Conservation (phyloP, 2,888 invertebrate genomes). For the Agrotis puta region DNA sequence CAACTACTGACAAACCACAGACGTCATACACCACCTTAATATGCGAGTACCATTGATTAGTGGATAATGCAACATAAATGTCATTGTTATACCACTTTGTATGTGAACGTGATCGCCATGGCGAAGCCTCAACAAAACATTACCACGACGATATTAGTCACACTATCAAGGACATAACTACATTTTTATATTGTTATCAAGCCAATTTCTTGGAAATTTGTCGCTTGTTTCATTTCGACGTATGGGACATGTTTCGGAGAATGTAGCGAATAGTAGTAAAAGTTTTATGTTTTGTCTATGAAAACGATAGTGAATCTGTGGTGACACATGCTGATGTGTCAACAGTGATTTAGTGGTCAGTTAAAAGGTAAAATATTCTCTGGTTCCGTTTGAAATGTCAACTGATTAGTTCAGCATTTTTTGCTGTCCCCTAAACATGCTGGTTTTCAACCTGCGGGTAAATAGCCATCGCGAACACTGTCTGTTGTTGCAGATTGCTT, state of each 20-base stretch:
- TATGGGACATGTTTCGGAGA: slow-evolving; percentile 21
- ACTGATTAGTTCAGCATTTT: not conserved
- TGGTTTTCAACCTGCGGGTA: not conserved
- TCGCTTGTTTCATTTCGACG: slow-evolving; percentile 9
- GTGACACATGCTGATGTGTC: not conserved
- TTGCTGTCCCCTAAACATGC: too few relatives aligned
- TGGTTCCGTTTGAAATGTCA: slow-evolving; percentile 2
- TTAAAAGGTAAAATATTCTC: not conserved
- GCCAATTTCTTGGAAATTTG: slow-evolving; percentile 52
- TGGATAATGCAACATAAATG: slow-evolving; percentile 71
- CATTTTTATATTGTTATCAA: slow-evolving; percentile 51
- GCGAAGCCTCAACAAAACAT: slow-evolving; percentile 33
- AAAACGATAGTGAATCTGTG: slow-evolving; percentile 28
- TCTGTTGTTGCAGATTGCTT: not conserved
- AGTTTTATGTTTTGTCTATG: slow-evolving; percentile 33
- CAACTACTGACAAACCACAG: slow-evolving; percentile 4
- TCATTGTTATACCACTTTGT: slow-evolving; percentile 74
- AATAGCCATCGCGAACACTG: not conserved
- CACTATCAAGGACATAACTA: slow-evolving; percentile 52
- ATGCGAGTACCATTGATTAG: slow-evolving; percentile 67
- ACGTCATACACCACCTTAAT: slow-evolving; percentile 53
- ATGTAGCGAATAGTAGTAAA: slow-evolving; percentile 22
- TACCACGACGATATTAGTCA: slow-evolving; percentile 59
- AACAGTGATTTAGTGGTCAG: not conserved
- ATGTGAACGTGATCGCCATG: slow-evolving; percentile 67